phyloP scores from a whole-genome alignment of 2,113 vertebrate genomes.

The Melanerpes formicivorus region DNA sequence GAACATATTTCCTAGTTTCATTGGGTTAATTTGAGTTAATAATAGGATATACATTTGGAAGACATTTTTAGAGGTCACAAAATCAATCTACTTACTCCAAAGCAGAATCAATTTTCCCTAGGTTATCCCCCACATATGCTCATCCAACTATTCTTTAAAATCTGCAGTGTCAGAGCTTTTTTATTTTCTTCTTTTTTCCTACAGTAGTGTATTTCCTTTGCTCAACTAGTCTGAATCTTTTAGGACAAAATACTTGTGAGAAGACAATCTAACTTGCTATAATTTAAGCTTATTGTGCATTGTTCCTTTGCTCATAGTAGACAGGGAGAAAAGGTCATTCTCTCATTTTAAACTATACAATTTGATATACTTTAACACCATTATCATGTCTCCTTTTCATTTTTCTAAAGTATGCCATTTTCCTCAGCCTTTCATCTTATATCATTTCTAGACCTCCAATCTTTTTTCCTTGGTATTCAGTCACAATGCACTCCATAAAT shows the following conservation, averaged over 20 bases:
- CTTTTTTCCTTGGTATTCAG: background rate
- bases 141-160: constrained; percentile 1
- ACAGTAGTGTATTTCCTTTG: background rate
- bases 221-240: background rate
- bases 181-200: background rate
- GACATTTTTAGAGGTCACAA: constrained; percentile 16
- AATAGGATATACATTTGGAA: constrained; percentile 11
- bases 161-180: background rate
- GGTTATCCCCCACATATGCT: constrained; percentile 16
- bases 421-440: background rate
- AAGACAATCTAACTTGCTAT: background rate
- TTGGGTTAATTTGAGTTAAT: background rate
- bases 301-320: background rate
- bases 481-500: background rate
- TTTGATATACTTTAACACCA: background rate
- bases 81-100: constrained; percentile 25
- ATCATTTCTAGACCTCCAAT: background rate
- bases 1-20: background rate
- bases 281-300: background rate
- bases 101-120: constrained; percentile 5
- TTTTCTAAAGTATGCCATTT: background rate
- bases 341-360: background rate
- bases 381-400: background rate
- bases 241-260: background rate
- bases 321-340: background rate